Evolutionary conservation across 2,113 vertebrate species (phyloP).

Genomic region (Tichodroma muraria): DNA sequence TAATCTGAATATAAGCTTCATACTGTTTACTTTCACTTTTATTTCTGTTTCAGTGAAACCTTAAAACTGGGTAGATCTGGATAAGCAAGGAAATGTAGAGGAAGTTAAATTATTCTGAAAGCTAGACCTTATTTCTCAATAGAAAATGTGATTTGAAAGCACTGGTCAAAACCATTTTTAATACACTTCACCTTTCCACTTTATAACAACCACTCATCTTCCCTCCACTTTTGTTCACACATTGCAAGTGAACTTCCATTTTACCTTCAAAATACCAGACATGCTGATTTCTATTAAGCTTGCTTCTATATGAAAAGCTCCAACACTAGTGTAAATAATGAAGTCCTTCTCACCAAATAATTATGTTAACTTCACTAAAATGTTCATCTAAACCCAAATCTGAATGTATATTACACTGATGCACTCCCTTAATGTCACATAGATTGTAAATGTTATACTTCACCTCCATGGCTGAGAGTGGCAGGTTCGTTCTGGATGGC

Average conservation of each 20-base stretch:
- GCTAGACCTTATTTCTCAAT: background rate
- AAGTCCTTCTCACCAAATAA: background rate
- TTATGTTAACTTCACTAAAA: background rate
- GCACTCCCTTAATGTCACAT: background rate
- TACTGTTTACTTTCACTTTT: background rate
- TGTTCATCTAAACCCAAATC: background rate
- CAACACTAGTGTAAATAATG: background rate
- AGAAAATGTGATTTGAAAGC: background rate
- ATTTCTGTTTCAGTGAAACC: background rate
- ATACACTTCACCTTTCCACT: background rate
- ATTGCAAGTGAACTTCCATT: background rate
- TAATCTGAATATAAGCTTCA: background rate
- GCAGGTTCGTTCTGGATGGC: slow-evolving; percentile 88
- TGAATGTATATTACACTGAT: background rate
- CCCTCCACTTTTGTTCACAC: background rate
- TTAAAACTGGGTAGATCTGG: background rate
- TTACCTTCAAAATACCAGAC: background rate
- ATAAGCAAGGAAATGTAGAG: background rate
- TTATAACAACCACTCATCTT: background rate
- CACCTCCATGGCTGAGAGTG: slow-evolving; percentile 77
- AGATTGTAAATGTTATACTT: background rate
- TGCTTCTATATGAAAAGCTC: background rate
- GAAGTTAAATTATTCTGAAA: background rate
- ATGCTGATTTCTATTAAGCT: background rate
- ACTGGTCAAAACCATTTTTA: background rate